These are phyloP conservation scores for Tadarida brasiliensis DNA, from an alignment of 2,797 vertebrate genomes.

Conservation along the genomic window DNA sequence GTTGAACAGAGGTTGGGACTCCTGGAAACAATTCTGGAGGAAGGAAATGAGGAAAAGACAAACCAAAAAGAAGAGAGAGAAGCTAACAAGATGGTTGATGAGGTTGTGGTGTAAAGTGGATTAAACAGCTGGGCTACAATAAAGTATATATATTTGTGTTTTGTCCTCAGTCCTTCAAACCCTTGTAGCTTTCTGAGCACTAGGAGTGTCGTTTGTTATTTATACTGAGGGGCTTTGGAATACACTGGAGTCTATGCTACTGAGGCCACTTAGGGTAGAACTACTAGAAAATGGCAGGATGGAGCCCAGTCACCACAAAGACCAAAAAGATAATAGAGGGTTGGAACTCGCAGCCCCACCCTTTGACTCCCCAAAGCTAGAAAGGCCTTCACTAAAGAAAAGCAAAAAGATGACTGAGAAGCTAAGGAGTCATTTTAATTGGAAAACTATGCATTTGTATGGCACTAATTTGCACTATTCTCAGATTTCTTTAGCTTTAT, in stretches of 20 bases:
- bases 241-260: neutral
- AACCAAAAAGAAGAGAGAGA: neutral
- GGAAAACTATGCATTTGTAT: neutral
- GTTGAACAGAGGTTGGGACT: neutral
- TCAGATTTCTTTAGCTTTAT: neutral
- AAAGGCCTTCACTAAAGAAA: constrained; percentile 35
- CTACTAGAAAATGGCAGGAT: neutral
- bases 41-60: neutral
- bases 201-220: neutral
- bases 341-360: neutral
- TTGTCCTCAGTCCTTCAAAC: neutral
- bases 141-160: neutral
- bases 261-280: neutral
- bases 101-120: neutral
- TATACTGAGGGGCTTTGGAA: neutral
- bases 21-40: neutral
- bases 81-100: neutral
- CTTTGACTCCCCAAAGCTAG: neutral
- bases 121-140: neutral
- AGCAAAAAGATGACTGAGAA: neutral
- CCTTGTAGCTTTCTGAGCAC: neutral
- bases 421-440: constrained; percentile 5
- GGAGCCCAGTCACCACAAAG: neutral
- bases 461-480: neutral
- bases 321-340: neutral